Base-by-base conservation (phyloP, 2,797 vertebrate genomes). In the Epinephelus coioides region DNA sequence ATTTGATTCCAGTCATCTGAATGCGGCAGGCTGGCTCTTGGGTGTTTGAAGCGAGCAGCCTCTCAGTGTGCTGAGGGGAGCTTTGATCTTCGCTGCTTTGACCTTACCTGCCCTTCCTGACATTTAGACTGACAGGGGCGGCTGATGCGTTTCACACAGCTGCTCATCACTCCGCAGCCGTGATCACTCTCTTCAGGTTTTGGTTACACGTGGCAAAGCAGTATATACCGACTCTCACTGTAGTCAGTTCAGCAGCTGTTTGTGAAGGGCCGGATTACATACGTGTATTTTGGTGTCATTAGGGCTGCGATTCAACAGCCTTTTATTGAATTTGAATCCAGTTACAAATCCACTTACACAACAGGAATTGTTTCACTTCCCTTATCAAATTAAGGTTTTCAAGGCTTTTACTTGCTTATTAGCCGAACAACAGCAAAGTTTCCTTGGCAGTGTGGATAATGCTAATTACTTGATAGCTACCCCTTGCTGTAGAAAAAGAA, bases 1-100 rank as follows among this genome's bases (percentile, higher is more conserved):
- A 71, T 69, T 79, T 60, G 38, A 53, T 79, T 69, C 47, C 60
- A 34, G 13, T 47, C 38, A 18, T 59, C 68, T 44, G 47, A 47
- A 51, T 55, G 66, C 38, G 12, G 65, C 65, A 44, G 6, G 10
- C 34, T 13, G 73, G 17, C 30, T 61, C 57, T 21, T 5, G 60
- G 23, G 10, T 30, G 56, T 71, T 65, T 81, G 77, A 80, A 78
- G 77, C 23, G 6, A 47, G 38, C 65, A 55, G 72, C 46, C 27
- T 75, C 65, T 81, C 71, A 3, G 13, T 23, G 53, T 3, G 15
- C 51, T 17, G 61, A 62, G 54, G 49, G 67, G 15, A 54, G 71
- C 74, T 86, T 77, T 82, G 80, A 85, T 78, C 70, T 19, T 62
- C 68, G 0, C 59, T 40, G 40, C 73, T 82, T 65, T 76, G 65